Conservation (phyloP, 2,888 invertebrate genomes). For the Cheilosia vernalis region DNA sequence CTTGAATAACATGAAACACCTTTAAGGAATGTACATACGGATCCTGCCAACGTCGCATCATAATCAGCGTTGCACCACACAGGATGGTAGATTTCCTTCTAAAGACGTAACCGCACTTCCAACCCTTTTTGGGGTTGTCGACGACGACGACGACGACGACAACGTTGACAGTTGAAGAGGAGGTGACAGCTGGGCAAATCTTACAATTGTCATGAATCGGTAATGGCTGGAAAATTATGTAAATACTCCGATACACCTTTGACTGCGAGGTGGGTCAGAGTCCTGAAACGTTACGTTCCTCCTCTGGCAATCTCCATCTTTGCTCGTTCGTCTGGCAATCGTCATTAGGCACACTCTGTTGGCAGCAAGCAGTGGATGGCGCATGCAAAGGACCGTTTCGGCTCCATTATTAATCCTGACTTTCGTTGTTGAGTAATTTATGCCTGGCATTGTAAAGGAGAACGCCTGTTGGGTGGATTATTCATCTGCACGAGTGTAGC, state of each 20-base stretch:
- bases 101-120: constrained; percentile 52
- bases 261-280: constrained; percentile 44
- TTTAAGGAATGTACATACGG: constrained; percentile 56
- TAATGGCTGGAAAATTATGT: constrained; percentile 74
- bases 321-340: constrained; percentile 31
- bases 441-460: constrained; percentile 44
- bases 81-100: constrained; percentile 46
- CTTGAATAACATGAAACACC: constrained; percentile 69
- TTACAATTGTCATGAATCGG: constrained; percentile 74
- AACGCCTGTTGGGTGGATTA: constrained; percentile 42
- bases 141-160: constrained; percentile 23
- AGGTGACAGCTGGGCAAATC: constrained; percentile 73
- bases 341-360: constrained; percentile 59
- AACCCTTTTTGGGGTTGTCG: constrained; percentile 47
- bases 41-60: constrained; percentile 40
- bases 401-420: constrained; percentile 67
- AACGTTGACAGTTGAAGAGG: constrained; percentile 36
- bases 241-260: constrained; percentile 71
- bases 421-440: constrained; percentile 69
- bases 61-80: constrained; percentile 71
- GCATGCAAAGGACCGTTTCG: constrained; percentile 51
- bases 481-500: constrained; percentile 25
- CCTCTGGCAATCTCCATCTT: constrained; percentile 19
- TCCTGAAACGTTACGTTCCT: constrained; percentile 6
- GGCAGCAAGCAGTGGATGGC: constrained; percentile 13